Base-by-base conservation (phyloP, 2,113 vertebrate genomes). In the Neopipo cinnamomea region DNA sequence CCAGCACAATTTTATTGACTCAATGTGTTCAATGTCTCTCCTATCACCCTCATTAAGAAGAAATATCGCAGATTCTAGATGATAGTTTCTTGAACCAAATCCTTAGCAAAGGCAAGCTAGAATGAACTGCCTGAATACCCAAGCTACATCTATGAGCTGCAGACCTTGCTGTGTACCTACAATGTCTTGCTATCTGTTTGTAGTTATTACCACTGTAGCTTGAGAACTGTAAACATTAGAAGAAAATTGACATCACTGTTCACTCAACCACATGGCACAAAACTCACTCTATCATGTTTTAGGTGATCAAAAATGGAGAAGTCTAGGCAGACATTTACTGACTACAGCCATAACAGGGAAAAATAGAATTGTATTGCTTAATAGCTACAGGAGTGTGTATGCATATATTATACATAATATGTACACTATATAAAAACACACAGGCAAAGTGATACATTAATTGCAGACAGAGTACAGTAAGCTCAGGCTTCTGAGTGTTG, bases 1-100 rank as follows among this genome's bases (percentile, higher is more conserved):
- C 72, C 72, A 92, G 76, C 39, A 63, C 49, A 37, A 53, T 74
- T 95, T 95, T 94, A 96, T 96, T 95, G 59, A 71, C 68, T 94
- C 88, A 96, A 47, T 93, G 79, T 95, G 95, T 96, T 95, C 89
- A 42, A 10, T 53, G 71, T 89, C 93, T 93, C 78, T 59, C 35
- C 55, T 93, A 74, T 88, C 82, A 86, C 13, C 15, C 65, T 90
- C 16, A n/a, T 86, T 93, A 90, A 86, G 65, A 93, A 93, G 78
- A 95, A 94, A 80, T 88, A 90, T 71, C 82, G 47, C 63, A 92
- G 80, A 90, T 72, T 75, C 56, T 95, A 53, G 22, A 77, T 44
- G 8, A 88, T 44, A 63, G 75, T 22, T 93, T 90, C 91, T 82
- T 67, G 72, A 97, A 77, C 47, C 20, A 74, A 56, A 67, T 44